Percentiles rank a stretch among this genome's conserved stretches.
phyloP scores from a whole-genome alignment of 1,140 invertebrate genomes.

The Papilio helenus region DNA sequence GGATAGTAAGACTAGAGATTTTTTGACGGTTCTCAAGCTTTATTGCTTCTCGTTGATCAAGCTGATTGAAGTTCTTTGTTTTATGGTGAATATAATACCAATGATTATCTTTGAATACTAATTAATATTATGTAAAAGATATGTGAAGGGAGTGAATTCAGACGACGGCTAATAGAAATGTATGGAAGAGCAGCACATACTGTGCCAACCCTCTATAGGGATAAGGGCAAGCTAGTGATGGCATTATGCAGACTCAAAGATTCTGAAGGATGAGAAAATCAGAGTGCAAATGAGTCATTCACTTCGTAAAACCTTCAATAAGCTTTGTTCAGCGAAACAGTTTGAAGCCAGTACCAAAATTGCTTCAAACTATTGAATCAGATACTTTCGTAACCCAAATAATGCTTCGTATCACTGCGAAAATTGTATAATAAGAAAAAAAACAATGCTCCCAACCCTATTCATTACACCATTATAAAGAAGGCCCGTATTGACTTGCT shows the following conservation, averaged over 20 bases:
- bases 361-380: not conserved
- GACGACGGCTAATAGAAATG: too few species aligned
- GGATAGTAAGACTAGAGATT: slow-evolving; percentile 42
- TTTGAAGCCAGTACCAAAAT: not conserved
- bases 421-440: slow-evolving; percentile 6
- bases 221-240: too few species aligned
- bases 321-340: not conserved
- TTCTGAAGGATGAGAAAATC: too few species aligned
- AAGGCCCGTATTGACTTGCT: slow-evolving; percentile 39
- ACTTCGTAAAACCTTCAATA: not conserved
- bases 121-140: not conserved
- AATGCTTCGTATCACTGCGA: not conserved
- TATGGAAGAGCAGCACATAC: too few species aligned
- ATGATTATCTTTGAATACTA: not conserved
- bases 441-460: slow-evolving; percentile 32
- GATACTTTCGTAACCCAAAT: not conserved
- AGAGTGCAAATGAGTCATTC: not conserved
- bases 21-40: slow-evolving; percentile 21
- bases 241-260: too few species aligned
- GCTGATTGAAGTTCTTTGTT: slow-evolving; percentile 28
- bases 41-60: slow-evolving; percentile 36
- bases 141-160: too few species aligned
- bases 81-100: not conserved
- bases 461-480: slow-evolving; percentile 37
- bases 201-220: too few species aligned